Evolutionary conservation across 2,113 vertebrate genomes (phyloP).

Genomic region (Tachysurus fulvidraco): DNA sequence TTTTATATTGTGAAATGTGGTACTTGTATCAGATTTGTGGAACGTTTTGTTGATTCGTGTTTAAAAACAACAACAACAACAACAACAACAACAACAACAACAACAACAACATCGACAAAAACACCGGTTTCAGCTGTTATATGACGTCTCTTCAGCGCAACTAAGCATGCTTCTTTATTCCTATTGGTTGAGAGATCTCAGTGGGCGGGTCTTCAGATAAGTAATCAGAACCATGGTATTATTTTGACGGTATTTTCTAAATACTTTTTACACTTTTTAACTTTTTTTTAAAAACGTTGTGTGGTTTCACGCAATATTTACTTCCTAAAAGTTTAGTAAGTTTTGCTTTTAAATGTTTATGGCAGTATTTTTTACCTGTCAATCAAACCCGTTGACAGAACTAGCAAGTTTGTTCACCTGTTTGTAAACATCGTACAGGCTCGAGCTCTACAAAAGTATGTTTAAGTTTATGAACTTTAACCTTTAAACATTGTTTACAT

Average conservation of each 20-base stretch:
- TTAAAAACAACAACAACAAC: not conserved
- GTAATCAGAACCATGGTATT: not conserved
- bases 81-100: not conserved
- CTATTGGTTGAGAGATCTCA: not conserved
- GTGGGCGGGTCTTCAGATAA: not conserved
- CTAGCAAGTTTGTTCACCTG: conserved; percentile 53
- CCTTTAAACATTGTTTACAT: not conserved
- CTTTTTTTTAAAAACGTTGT: not conserved
- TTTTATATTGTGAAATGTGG: not conserved
- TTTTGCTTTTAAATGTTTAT: not conserved
- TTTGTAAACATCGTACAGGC: conserved; percentile 34
- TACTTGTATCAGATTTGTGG: not conserved
- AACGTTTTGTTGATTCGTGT: not conserved
- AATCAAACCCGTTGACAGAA: conserved; percentile 12
- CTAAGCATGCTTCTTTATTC: not conserved
- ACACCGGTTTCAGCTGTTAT: not conserved
- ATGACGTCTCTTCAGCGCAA: not conserved
- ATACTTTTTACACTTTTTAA: not conserved
- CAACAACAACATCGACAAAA: not conserved
- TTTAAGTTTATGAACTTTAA: conserved; percentile 52
- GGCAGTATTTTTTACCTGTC: not conserved
- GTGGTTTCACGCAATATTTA: not conserved
- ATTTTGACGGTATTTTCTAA: not conserved
- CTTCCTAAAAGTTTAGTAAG: not conserved
- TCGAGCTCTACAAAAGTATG: conserved; percentile 67